These are phyloP conservation scores for Ellobium chinense DNA, from an alignment of 2,888 invertebrate species.

Conservation along the genomic window DNA sequence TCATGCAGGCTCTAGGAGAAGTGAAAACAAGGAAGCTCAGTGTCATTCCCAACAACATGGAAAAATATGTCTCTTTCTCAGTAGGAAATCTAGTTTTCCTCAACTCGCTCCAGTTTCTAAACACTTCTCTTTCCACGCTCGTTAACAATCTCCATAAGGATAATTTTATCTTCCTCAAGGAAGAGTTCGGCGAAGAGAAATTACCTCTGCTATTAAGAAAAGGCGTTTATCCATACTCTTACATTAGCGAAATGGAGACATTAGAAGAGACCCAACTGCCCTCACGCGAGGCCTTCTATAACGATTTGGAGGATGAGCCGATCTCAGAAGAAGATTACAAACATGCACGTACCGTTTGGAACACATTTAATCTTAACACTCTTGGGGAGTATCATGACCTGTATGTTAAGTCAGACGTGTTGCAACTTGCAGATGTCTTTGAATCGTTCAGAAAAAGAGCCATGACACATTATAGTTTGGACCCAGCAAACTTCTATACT, in stretches of 20 bases:
- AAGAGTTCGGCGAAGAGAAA: neutral
- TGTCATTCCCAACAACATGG: constrained; percentile 3
- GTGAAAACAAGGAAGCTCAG: neutral
- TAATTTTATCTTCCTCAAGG: too few relatives aligned
- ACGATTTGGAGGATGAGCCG: neutral
- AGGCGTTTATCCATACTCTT: constrained; percentile 8
- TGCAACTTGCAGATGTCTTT: neutral
- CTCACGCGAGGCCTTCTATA: neutral
- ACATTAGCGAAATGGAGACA: neutral
- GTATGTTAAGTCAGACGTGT: neutral
- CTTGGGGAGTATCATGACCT: neutral
- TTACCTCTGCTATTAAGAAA: neutral
- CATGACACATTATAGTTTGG: neutral
- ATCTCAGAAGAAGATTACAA: constrained; percentile 12
- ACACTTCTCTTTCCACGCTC: too few relatives aligned
- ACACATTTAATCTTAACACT: neutral
- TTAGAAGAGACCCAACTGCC: neutral
- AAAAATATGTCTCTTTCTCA: neutral
- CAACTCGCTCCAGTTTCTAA: neutral
- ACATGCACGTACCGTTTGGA: neutral
- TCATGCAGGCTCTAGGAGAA: neutral
- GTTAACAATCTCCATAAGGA: too few relatives aligned
- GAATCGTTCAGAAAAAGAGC: neutral
- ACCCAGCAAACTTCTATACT: constrained; percentile 8
- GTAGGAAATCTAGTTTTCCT: neutral